These are phyloP conservation scores for Tenebrosternarchus preto DNA, from an alignment of 2,113 vertebrate species.

Conservation along the genomic window DNA sequence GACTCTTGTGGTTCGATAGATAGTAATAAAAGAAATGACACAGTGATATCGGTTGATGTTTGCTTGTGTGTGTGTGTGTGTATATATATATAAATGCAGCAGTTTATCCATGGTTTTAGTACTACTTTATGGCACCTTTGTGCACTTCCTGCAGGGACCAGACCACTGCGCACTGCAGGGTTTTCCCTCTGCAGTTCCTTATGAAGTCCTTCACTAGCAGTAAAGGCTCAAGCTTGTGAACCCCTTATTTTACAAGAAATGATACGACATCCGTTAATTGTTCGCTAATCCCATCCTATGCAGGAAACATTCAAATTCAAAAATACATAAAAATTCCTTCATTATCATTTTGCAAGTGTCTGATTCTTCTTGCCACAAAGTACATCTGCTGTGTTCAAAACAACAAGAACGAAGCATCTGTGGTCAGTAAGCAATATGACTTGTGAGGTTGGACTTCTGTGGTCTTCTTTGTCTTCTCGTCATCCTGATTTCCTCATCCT, in stretches of 20 bases:
- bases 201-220: constrained; percentile 1
- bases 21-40: background rate
- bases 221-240: background rate
- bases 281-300: background rate
- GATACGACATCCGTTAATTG: background rate
- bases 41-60: background rate
- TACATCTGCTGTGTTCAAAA: background rate
- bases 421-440: constrained; percentile 18
- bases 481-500: constrained; percentile 70
- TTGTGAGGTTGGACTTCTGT: background rate
- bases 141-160: background rate
- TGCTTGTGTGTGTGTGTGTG: too few species aligned
- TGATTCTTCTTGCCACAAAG: background rate
- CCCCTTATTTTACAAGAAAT: background rate
- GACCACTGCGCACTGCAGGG: background rate
- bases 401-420: background rate
- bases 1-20: too few species aligned
- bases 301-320: background rate
- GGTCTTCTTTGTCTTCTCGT: constrained; percentile 28
- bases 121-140: background rate
- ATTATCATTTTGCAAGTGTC: background rate
- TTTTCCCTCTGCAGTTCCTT: too few species aligned
- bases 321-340: background rate
- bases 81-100: background rate
- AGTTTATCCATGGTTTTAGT: background rate